Conservation (phyloP, 2,113 vertebrate genomes). For the Protomyctophum bolini region DNA sequence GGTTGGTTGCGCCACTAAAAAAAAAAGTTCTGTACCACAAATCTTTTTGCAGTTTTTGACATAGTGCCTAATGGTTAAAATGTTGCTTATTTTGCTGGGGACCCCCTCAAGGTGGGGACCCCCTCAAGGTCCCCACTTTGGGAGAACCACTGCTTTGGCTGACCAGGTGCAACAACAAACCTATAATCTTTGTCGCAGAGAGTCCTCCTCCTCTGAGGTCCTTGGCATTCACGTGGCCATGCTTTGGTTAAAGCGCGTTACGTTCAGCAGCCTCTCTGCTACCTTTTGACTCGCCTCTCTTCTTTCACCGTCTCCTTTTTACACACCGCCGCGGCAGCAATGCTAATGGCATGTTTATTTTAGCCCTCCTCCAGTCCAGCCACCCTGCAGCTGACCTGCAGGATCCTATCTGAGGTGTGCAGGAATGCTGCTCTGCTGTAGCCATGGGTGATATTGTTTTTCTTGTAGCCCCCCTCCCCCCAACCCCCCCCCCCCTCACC, state of each 20-base stretch:
- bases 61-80: no score
- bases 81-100: no score
- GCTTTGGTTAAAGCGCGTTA: background rate
- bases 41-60: no score
- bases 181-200: background rate
- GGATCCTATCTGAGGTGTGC: conserved; percentile 3
- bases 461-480: background rate
- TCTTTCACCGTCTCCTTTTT: background rate
- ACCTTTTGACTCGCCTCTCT: background rate
- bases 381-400: background rate
- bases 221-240: background rate
- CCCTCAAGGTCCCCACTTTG: no score
- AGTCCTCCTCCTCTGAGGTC: background rate
- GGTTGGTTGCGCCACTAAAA: no score
- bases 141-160: no score
- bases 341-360: background rate
- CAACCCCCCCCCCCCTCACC: background rate
- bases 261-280: no score
- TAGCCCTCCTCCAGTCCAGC: background rate
- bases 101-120: no score
- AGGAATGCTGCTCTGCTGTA: conserved; percentile 1
- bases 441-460: background rate
- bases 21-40: no score
- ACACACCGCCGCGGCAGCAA: background rate
- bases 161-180: background rate